A percentile compares a stretch with the other conserved stretches of the same genome.
Conservation (phyloP, 2,113 vertebrate genomes). For the Microcebus griseorufus region DNA sequence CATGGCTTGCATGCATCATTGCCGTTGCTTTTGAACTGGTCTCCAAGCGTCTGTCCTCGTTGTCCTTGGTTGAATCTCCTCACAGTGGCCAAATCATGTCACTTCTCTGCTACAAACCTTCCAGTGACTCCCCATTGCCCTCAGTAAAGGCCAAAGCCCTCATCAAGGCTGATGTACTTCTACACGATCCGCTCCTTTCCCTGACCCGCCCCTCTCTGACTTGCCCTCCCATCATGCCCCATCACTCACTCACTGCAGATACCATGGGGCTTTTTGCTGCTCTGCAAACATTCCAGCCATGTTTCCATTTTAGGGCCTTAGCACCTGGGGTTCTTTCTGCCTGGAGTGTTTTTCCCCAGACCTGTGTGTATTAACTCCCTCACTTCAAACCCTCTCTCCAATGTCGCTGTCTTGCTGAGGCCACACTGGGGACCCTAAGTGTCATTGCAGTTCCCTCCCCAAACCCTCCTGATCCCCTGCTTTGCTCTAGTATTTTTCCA, state of each 20-base stretch:
- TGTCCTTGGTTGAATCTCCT: neutral
- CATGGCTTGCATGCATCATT: neutral
- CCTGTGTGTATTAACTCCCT: neutral
- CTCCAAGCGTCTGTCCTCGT: neutral
- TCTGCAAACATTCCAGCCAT: neutral
- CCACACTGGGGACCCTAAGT: neutral
- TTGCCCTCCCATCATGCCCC: neutral
- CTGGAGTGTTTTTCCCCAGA: slow-evolving; percentile 12
- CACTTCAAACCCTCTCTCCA: neutral
- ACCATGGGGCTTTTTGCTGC: neutral
- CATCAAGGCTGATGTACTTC: too few species aligned
- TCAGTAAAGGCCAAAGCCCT: neutral
- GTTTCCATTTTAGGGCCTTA: slow-evolving; percentile 32
- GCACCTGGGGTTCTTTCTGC: neutral
- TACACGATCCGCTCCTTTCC: neutral
- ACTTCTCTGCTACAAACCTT: neutral
- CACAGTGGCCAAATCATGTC: neutral
- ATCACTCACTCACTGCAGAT: neutral
- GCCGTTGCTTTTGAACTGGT: neutral
- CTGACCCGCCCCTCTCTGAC: neutral
- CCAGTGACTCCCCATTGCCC: neutral
- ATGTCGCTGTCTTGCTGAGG: neutral
- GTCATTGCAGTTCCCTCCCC: neutral
- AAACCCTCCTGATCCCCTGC: neutral
- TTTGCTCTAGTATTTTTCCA: neutral